Conservation (phyloP, 2,888 invertebrate genomes). For the Plebejus anna region DNA sequence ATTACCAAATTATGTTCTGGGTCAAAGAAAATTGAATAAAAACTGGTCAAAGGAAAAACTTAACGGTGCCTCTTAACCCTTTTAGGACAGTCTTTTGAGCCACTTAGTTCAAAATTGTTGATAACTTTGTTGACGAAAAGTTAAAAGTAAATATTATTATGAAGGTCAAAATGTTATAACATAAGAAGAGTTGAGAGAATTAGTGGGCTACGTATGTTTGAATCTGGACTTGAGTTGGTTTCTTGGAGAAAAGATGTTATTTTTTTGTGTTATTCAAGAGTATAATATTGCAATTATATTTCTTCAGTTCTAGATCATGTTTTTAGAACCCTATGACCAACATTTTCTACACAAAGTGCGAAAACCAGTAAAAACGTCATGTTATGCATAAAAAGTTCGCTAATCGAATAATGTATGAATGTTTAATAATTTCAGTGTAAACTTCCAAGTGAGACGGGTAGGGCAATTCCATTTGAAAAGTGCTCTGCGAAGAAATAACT, state of each 20-base stretch:
- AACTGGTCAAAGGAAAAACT: conserved; percentile 16
- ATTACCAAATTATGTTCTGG: neutral
- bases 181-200: neutral
- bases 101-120: neutral
- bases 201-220: neutral
- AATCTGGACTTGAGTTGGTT: neutral
- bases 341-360: neutral
- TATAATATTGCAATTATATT: neutral
- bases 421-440: conserved; percentile 18
- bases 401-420: conserved; percentile 11
- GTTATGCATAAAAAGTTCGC: neutral
- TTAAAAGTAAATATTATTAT: conserved; percentile 12
- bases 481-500: conserved; percentile 19
- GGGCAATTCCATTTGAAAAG: conserved; percentile 26
- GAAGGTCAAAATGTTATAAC: neutral
- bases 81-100: conserved; percentile 9
- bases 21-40: conserved; percentile 5
- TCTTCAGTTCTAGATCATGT: neutral
- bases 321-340: neutral
- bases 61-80: neutral
- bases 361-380: neutral
- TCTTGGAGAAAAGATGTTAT: too few species aligned
- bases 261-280: too few species aligned
- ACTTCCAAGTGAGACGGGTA: conserved; percentile 22
- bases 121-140: neutral